These are phyloP conservation scores for Indicator indicator DNA, from an alignment of 2,113 vertebrate genomes.

Conservation along the genomic window DNA sequence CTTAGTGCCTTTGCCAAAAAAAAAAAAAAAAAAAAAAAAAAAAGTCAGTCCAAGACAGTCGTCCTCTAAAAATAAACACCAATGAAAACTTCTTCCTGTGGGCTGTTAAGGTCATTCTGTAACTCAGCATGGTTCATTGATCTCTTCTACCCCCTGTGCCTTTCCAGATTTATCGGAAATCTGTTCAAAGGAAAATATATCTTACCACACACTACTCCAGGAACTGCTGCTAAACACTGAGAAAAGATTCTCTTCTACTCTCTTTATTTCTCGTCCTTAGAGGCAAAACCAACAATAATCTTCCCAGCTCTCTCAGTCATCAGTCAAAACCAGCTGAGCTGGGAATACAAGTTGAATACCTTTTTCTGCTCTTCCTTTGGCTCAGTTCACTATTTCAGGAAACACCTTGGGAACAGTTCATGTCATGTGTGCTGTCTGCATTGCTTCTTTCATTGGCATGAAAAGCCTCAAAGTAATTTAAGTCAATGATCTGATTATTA, in stretches of 20 bases:
- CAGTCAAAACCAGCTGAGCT: slow-evolving; percentile 21
- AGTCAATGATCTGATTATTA: slow-evolving; percentile 37
- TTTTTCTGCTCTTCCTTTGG: slow-evolving; percentile 17
- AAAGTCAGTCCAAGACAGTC: slow-evolving; percentile 38
- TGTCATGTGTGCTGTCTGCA: not conserved
- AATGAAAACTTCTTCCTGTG: slow-evolving; percentile 47
- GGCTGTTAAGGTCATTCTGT: slow-evolving; percentile 57
- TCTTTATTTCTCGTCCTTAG: slow-evolving; percentile 28
- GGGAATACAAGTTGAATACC: not conserved
- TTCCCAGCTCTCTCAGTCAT: slow-evolving; percentile 13
- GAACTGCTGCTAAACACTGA: slow-evolving; percentile 29
- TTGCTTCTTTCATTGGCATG: slow-evolving; percentile 6
- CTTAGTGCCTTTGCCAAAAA: slow-evolving; percentile 22
- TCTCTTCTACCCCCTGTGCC: slow-evolving; percentile 38
- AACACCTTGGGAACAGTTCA: slow-evolving; percentile 17
- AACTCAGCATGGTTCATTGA: slow-evolving; percentile 51
- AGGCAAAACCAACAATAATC: slow-evolving; percentile 11
- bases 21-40: slow-evolving; percentile 24
- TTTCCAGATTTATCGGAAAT: slow-evolving; percentile 68
- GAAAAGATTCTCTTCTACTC: slow-evolving; percentile 24
- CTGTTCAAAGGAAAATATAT: slow-evolving; percentile 42
- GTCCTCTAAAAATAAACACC: slow-evolving; percentile 71
- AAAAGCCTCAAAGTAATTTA: slow-evolving; percentile 28
- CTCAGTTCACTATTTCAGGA: slow-evolving; percentile 29
- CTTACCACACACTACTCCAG: not conserved